Conservation (phyloP, 2,888 invertebrate genomes). For the Temnothorax ravouxi region DNA sequence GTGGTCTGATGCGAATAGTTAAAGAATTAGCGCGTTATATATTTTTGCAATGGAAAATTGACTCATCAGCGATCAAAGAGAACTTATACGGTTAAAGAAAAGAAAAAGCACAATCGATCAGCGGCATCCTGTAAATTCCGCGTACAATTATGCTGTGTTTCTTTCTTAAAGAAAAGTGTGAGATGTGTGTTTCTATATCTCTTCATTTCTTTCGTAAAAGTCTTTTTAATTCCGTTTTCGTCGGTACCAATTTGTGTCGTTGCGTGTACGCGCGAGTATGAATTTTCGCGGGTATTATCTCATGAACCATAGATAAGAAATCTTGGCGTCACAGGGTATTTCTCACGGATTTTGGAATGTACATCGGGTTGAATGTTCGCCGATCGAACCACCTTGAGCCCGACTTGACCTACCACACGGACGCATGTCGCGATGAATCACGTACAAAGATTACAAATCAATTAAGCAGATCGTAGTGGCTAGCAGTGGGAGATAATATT, state of each 20-base stretch:
- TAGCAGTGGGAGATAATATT: constrained; percentile 87
- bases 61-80: neutral
- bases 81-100: neutral
- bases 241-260: neutral
- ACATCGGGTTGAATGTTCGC: neutral
- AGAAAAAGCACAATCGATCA: neutral
- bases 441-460: constrained; percentile 84
- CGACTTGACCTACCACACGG: constrained; percentile 17
- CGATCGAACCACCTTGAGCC: neutral
- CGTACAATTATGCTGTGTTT: neutral
- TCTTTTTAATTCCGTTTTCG: neutral
- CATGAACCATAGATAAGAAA: neutral
- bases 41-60: neutral
- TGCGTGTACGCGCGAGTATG: neutral
- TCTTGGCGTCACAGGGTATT: neutral
- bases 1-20: neutral
- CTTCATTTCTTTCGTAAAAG: neutral
- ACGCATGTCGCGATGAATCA: constrained; percentile 69
- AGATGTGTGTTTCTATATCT: constrained; percentile 15
- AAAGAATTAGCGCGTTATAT: neutral
- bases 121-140: constrained; percentile 14
- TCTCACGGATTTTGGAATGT: neutral
- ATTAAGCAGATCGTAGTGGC: constrained; percentile 85
- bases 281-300: neutral
- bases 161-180: neutral